Evolutionary conservation across 2,113 vertebrate genomes (phyloP), one percentile per base, ranked within the genome.

Genomic region (Ranitomeya variabilis): DNA sequence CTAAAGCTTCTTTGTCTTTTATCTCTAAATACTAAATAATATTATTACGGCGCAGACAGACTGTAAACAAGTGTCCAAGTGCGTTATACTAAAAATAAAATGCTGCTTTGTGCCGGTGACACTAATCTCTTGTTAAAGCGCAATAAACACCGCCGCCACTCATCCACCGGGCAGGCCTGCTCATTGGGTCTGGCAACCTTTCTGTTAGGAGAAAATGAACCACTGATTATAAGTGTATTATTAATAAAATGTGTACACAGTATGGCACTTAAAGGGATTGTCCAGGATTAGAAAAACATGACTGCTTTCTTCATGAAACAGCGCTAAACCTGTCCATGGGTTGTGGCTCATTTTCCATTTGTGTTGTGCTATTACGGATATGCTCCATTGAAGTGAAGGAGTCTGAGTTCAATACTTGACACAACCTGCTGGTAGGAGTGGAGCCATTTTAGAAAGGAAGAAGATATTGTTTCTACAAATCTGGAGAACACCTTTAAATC

Each of bases 21-120:
- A 83, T 83, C 62, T 83, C 60, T 66, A 66, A 83, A 83, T 83
- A 83, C 80, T 21, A 51, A 64, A 83, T 83, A 83, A 83, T 83
- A 83, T 83, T 83, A 66, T 31, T 51, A 11, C 19, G 26, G 14
- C 3, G 62, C 60, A 21, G 80, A 66, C 80, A 51, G 31, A 51
- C 37, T 83, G 67, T 52, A 45, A 66, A 83, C 62, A 45, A n/a
- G 18, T 37, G 31, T 83, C 80, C 18, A 66, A 52, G 60, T 12
- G 8, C 62, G 19, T 51, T 83, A n/a, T 12, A 51, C 60, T 82
- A 52, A 66, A 66, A 83, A 83, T 83, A 83, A 81, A 64, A 66
- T 19, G 62, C 60, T 37, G 26, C 54, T 59, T 57, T 26, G 54
- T 23, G 78, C 23, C 55, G 15, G 16, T 64, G 80, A 82, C 26